These are phyloP conservation scores for Phocides pigmalion DNA, from an alignment of 1,140 invertebrate species.

Conservation along the genomic window DNA sequence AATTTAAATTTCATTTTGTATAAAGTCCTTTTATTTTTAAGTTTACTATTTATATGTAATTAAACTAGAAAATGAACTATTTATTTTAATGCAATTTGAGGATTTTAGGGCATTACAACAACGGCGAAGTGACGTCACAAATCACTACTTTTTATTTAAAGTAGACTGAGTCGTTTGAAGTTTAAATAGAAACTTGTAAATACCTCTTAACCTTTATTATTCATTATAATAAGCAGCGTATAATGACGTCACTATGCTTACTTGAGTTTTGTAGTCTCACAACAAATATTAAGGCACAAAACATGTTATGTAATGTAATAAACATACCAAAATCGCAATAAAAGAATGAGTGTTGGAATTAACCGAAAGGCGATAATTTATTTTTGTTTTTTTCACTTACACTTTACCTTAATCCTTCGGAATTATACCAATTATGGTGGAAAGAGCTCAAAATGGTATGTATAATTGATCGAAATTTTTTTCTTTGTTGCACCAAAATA, in stretches of 20 bases:
- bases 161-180: conserved; percentile 20
- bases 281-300: conserved; percentile 82
- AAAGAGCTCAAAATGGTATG: conserved; percentile 71
- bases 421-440: conserved; percentile 56
- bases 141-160: conserved; percentile 31
- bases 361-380: conserved; percentile 75
- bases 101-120: conserved; percentile 63
- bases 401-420: conserved; percentile 60
- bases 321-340: conserved; percentile 78
- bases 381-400: conserved; percentile 68
- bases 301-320: conserved; percentile 66
- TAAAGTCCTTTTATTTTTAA: conserved; percentile 68
- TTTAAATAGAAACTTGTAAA: conserved; percentile 12
- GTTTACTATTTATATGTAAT: conserved; percentile 77
- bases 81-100: conserved; percentile 71
- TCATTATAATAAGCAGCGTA: conserved; percentile 1
- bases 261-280: conserved; percentile 76
- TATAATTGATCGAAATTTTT: conserved; percentile 71
- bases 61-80: conserved; percentile 74
- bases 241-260: conserved; percentile 62
- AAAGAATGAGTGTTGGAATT: conserved; percentile 83
- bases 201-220: conserved; percentile 8
- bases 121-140: conserved; percentile 59
- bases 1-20: conserved; percentile 66
- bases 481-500: conserved; percentile 70